Percentiles rank a stretch among this genome's conserved stretches.
These are phyloP conservation scores for Platanista minor DNA, from an alignment of 2,113 vertebrate species.

Conservation along the genomic window DNA sequence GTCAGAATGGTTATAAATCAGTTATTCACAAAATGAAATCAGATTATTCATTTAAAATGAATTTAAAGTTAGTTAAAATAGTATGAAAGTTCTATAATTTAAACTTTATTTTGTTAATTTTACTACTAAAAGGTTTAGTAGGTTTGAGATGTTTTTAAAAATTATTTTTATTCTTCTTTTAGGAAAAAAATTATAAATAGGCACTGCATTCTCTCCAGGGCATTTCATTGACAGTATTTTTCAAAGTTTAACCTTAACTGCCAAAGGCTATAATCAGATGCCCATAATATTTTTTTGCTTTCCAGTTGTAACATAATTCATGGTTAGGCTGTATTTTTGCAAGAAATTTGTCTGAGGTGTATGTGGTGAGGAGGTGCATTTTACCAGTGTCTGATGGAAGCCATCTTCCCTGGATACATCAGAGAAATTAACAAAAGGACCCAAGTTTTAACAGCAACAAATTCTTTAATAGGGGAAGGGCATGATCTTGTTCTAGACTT, in stretches of 20 bases:
- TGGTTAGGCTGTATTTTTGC: not conserved
- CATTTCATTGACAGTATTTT: constrained; percentile 14
- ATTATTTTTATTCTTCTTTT: not conserved
- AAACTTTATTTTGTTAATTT: constrained; percentile 30
- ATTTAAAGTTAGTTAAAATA: constrained; percentile 41
- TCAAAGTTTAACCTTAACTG: not conserved
- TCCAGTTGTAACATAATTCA: not conserved
- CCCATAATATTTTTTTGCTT: not conserved
- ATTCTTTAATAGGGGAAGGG: not conserved
- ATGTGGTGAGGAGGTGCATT: not conserved
- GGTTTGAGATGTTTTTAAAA: not conserved
- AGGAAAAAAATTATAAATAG: not conserved
- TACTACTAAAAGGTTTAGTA: not conserved
- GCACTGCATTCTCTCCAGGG: not conserved
- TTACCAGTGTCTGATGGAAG: not conserved
- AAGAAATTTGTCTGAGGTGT: not conserved
- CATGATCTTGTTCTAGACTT: not conserved
- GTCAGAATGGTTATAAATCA: not conserved
- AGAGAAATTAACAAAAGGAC: not conserved
- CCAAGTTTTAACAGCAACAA: not conserved
- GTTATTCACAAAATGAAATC: not conserved
- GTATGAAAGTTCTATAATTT: not conserved
- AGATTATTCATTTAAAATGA: constrained; percentile 15
- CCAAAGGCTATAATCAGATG: not conserved
- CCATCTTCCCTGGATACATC: not conserved